phyloP scores from a whole-genome alignment of 1,140 invertebrate genomes.

The Calycopis cecrops region DNA sequence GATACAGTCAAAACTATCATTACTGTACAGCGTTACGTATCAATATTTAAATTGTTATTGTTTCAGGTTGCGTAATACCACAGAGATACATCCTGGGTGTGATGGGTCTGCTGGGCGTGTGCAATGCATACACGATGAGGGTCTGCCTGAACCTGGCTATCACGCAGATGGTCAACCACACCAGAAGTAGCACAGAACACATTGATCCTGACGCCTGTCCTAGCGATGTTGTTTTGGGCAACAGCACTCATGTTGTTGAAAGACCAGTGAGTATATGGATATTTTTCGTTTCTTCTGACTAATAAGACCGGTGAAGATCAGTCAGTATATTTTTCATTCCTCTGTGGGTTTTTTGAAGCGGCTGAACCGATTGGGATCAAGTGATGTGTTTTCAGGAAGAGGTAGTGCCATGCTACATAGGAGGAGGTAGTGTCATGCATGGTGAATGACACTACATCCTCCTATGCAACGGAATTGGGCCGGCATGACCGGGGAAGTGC shows the following conservation, averaged over 20 bases:
- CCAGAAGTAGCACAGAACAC: conserved; percentile 24
- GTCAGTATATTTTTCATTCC: too few species aligned
- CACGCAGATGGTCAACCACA: conserved; percentile 85
- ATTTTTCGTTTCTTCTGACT: conserved; percentile 6
- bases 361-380: too few species aligned
- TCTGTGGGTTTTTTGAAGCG: too few species aligned
- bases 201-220: conserved; percentile 47
- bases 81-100: conserved; percentile 86
- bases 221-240: conserved; percentile 30
- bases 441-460: too few species aligned
- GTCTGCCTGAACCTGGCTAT: conserved; percentile 92
- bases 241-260: conserved; percentile 23
- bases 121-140: conserved; percentile 91
- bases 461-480: too few species aligned
- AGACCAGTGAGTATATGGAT: conserved; percentile 45
- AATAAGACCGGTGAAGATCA: too few species aligned
- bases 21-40: too few species aligned
- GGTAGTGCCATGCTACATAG: too few species aligned
- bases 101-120: conserved; percentile 88
- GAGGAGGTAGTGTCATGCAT: too few species aligned
- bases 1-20: too few species aligned
- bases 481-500: too few species aligned
- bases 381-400: too few species aligned
- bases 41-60: background rate
- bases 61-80: conserved; percentile 78